Conservation (phyloP, 2,113 vertebrate genomes). For the Clinocottus analis region DNA sequence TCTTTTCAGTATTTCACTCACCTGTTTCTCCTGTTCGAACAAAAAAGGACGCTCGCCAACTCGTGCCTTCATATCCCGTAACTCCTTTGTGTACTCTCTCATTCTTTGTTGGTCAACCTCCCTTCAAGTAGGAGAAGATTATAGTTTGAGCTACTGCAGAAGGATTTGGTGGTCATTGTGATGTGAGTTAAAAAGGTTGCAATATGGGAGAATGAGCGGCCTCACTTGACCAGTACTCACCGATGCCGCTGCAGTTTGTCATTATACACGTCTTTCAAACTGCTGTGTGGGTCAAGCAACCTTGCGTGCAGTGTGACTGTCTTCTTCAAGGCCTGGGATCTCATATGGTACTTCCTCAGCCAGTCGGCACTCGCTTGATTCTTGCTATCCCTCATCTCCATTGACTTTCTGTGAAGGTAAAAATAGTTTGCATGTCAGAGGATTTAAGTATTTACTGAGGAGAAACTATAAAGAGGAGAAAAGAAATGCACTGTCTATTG, state of each 20-base stretch:
- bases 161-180: constrained; percentile 27
- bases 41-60: constrained; percentile 90
- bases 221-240: constrained; percentile 77
- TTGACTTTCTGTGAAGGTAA: constrained; percentile 81
- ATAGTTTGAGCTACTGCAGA: constrained; percentile 37
- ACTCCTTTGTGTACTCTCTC: constrained; percentile 90
- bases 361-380: constrained; percentile 84
- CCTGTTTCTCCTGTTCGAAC: constrained; percentile 91
- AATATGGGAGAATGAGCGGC: constrained; percentile 6
- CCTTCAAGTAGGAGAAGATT: constrained; percentile 79
- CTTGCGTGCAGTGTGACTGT: constrained; percentile 87
- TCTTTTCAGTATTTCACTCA: constrained; percentile 30
- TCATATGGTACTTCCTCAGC: constrained; percentile 86
- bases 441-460: background rate
- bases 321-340: constrained; percentile 85
- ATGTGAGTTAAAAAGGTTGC: constrained; percentile 31
- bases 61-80: constrained; percentile 90
- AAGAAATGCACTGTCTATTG: background rate
- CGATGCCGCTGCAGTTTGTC: constrained; percentile 87
- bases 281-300: constrained; percentile 91
- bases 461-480: background rate
- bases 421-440: background rate
- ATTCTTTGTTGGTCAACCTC: constrained; percentile 86
- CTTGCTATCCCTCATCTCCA: constrained; percentile 85
- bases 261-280: constrained; percentile 87